Evolutionary conservation across 2,888 invertebrate species (phyloP), one percentile per base, ranked within the genome.

Genomic region (Linyphia triangularis): DNA sequence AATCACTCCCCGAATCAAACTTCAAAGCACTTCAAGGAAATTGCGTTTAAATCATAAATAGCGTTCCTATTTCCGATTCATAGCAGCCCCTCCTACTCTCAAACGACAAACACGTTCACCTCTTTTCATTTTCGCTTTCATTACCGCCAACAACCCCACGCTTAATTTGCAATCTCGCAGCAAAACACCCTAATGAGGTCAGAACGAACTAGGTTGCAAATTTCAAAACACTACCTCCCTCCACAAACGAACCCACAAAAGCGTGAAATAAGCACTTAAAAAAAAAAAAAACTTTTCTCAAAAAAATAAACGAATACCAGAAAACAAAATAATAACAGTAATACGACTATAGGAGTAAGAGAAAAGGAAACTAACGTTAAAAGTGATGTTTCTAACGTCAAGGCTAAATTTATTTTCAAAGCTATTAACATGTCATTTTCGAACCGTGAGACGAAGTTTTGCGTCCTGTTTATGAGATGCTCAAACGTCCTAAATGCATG

Each of bases 401-500:
- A 70, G 81, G 72, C 72, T 82, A 72, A 72, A 72, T 72, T 82
- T 82, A 72, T 82, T 82, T 82, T 82, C 72, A 82, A 82, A 72
- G 72, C 70, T 72, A 82, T 82, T 82, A 82, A 72, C 82, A 82
- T 82, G 82, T 82, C 70, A 72, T 82, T 82, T 82, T 72, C 37
- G n/a, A 70, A 51, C 72, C 43, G 57, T 59, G 43, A 82, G 63
- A 70, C 72, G 72, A 63, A 70, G 82, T 72, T 82, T 77, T 40
- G 37, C 70, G 61, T 72, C 61, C 59, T 81, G 72, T 82, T 82
- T 82, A 82, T 82, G 82, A 82, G 82, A 70, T 70, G 61, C 82
- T 82, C 82, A 82, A 82, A 63, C 63, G 72, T 82, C 82, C 82
- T 81, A 82, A 82, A 82, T 82, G 72, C 82, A 82, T 82, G 82